Evolutionary conservation across 2,888 invertebrate genomes (phyloP), one percentile per base, ranked within the genome.

Genomic region (Drosophila tanythrix): DNA sequence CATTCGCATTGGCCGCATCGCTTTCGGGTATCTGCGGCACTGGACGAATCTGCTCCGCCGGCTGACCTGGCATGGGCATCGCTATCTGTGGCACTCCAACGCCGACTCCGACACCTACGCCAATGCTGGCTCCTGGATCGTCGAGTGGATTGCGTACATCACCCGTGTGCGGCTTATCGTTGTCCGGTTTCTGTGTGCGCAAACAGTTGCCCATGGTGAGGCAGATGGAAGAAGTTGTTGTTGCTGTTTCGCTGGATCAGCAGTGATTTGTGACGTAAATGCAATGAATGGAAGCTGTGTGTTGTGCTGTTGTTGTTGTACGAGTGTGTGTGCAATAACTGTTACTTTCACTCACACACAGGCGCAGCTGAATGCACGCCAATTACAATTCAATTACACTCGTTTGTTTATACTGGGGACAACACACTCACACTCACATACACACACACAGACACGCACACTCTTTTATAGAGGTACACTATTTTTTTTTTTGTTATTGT

Each of bases 121-220:
- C 91, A 35, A 91, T 89, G 55, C 83, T 79, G 53, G 89, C 79
- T 43, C 89, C 89, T 60, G 92, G 83, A 82, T 93, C 93, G 63
- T 93, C 93, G 40, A 92, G 76, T 58, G 85, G 91, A 79, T 90
- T 91, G 53, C 91, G 91, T 55, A 75, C 74, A 64, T 92, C 92
- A 71, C 81, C 81, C 3, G 90, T 89, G 72, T 92, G 92, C 31
- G 88, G 83, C 74, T 93, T 93, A 59, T 95, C 96, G 92, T 95
- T 95, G 91, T 96, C 96, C 77, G 95, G 92, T 86, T 94, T 95
- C 92, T 96, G 95, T 81, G 93, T 93, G 82, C 96, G 96, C 94
- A 96, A 96, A 94, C 97, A 97, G 94, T 97, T 97, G 93, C 97
- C 97, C 97, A 97, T 97, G 94, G 94, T 95, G 68, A 27, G 33